These are phyloP conservation scores for Rotaria magnacalcarata DNA, from an alignment of 2,888 invertebrate species.

Conservation along the genomic window DNA sequence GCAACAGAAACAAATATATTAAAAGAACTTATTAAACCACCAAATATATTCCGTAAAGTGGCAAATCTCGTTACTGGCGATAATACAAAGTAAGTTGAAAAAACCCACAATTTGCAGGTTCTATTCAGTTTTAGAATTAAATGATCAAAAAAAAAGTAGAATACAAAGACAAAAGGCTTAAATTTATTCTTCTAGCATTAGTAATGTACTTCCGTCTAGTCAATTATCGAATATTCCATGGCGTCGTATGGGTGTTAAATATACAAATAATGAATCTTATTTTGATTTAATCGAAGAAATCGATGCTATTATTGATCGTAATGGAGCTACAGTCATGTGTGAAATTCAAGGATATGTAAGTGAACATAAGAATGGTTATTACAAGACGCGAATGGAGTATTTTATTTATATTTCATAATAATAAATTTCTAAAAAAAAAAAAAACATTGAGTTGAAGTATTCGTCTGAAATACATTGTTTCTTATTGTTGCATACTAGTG, in stretches of 20 bases:
- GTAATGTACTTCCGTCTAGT: constrained; percentile 81
- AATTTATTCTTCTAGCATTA: constrained; percentile 54
- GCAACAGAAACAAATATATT: constrained; percentile 97
- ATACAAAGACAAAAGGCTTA: background rate
- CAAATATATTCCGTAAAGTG: constrained; percentile 90
- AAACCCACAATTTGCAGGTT: background rate
- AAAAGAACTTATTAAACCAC: constrained; percentile 95
- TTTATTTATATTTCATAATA: background rate
- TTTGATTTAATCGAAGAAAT: constrained; percentile 99
- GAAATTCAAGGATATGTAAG: constrained; percentile 98
- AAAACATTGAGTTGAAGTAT: background rate
- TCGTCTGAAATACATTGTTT: background rate
- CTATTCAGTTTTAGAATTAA: constrained; percentile 27
- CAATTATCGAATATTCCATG: constrained; percentile 96
- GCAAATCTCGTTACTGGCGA: constrained; percentile 96
- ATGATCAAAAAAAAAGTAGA: background rate
- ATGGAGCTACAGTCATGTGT: constrained; percentile 90
- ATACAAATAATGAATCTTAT: constrained; percentile 97
- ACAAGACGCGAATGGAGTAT: background rate
- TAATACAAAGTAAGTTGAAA: constrained; percentile 56
- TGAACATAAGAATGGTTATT: constrained; percentile 48
- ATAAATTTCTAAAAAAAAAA: background rate
- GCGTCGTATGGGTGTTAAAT: constrained; percentile 93
- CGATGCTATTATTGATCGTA: constrained; percentile 95
- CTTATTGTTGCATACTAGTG: background rate